A percentile compares a stretch with the other conserved stretches of the same genome.
These are phyloP conservation scores for Charadrius vociferus DNA, from an alignment of 2,113 vertebrate species.

Conservation along the genomic window DNA sequence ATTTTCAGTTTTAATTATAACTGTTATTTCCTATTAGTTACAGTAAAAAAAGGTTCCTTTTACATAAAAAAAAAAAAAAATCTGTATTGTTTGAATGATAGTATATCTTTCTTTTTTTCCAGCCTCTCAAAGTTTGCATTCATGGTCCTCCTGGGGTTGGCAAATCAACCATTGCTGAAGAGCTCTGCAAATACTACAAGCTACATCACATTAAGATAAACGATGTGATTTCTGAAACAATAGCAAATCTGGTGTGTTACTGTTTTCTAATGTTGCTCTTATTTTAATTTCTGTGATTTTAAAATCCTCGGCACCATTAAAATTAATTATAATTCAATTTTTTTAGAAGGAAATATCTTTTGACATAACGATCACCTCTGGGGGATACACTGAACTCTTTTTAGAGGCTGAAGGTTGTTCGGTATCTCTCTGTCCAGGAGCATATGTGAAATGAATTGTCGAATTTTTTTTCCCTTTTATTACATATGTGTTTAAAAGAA, in stretches of 20 bases:
- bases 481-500: not conserved
- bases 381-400: not conserved
- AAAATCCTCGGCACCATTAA: not conserved
- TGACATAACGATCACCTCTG: not conserved
- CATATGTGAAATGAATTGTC: not conserved
- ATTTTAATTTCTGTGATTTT: not conserved
- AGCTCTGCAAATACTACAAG: conserved; percentile 84
- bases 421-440: not conserved
- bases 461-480: not conserved
- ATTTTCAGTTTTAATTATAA: not conserved
- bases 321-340: not conserved
- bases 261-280: not conserved
- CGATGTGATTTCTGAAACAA: conserved; percentile 79
- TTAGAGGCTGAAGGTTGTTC: not conserved
- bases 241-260: conserved; percentile 82
- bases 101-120: not conserved
- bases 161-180: conserved; percentile 81
- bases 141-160: conserved; percentile 90
- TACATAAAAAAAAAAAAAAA: not conserved
- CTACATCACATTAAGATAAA: conserved; percentile 84
- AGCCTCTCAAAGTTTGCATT: conserved; percentile 88
- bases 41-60: not conserved
- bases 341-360: not conserved
- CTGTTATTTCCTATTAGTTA: not conserved
- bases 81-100: not conserved